Percentiles rank a stretch among this genome's conserved stretches.
Conservation (phyloP, 2,113 vertebrate species). For the Prinia subflava region DNA sequence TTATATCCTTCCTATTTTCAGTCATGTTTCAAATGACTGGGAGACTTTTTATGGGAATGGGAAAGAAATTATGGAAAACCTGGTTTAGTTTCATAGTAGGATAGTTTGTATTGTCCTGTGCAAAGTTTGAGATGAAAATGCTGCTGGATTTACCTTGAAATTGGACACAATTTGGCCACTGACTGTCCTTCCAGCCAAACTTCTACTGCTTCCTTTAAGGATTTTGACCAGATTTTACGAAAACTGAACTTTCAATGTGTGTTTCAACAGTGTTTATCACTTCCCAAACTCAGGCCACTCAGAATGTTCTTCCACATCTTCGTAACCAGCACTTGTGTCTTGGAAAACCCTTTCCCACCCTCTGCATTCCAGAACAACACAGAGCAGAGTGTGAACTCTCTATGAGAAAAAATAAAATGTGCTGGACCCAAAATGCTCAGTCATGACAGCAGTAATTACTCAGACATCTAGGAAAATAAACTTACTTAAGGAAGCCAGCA, state of each 20-base stretch:
- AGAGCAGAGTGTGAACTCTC: background rate
- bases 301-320: background rate
- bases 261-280: background rate
- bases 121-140: background rate
- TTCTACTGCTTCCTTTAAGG: background rate
- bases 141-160: background rate
- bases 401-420: background rate
- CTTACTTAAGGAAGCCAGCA: background rate
- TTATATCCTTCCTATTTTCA: too few relatives aligned
- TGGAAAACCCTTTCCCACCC: background rate
- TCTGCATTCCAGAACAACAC: accelerated
- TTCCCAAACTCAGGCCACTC: accelerated
- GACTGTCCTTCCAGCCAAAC: background rate
- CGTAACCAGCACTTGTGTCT: background rate
- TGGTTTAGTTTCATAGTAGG: background rate
- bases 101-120: accelerated
- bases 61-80: background rate
- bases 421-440: background rate
- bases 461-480: background rate
- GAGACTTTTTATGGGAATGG: background rate
- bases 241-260: background rate
- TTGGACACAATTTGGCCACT: accelerated
- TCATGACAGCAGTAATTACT: background rate
- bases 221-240: background rate
- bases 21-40: background rate